These are phyloP conservation scores for Papilio polyxenes DNA, from an alignment of 1,140 invertebrate genomes.

Conservation along the genomic window DNA sequence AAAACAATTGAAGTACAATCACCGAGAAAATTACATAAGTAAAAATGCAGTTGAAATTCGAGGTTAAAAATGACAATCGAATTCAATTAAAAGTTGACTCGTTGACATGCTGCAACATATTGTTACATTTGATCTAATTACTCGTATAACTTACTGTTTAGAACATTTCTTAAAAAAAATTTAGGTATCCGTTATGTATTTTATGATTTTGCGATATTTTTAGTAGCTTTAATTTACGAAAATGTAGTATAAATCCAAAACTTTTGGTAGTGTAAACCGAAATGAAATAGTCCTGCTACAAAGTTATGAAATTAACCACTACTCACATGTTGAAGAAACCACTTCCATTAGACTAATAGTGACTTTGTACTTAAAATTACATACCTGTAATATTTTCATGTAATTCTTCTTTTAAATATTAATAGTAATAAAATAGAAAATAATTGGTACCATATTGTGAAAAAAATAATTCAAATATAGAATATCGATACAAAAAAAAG, in stretches of 20 bases:
- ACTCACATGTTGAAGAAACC: constrained; percentile 1
- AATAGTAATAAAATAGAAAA: no score
- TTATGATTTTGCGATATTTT: no score
- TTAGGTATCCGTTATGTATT: no score
- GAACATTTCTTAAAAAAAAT: no score
- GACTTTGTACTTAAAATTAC: neutral
- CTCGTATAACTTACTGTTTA: no score
- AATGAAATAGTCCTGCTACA: neutral
- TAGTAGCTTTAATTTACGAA: no score
- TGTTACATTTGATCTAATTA: neutral
- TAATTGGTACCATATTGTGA: no score
- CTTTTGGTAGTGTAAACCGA: neutral
- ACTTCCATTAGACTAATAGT: neutral
- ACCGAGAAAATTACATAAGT: neutral
- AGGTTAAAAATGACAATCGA: neutral
- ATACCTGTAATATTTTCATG: neutral
- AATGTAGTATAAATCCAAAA: neutral
- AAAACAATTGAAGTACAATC: constrained; percentile 29
- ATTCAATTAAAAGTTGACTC: neutral
- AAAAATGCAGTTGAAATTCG: neutral
- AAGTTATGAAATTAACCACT: neutral
- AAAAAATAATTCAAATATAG: no score
- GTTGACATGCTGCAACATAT: neutral
- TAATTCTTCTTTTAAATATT: no score
- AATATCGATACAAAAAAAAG: no score